These are phyloP conservation scores for Ephydatia muelleri DNA, from an alignment of 37 sponge, comb jelly and placozoan species.

Conservation along the genomic window DNA sequence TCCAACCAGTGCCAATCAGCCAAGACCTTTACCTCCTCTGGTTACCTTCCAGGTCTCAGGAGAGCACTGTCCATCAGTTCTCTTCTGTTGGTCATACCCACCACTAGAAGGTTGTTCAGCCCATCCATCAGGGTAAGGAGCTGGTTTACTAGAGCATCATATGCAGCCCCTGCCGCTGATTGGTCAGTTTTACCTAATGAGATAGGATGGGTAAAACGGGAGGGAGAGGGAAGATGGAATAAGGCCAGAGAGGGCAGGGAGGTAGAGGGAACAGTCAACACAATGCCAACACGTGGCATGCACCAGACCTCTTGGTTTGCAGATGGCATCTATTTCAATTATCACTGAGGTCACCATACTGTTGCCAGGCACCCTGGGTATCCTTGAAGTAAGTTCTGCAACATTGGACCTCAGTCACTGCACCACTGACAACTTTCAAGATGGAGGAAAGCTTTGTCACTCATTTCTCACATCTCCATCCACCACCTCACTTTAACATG, in stretches of 20 bases:
- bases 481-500: conserved; percentile 49
- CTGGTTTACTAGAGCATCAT: conserved; percentile 91
- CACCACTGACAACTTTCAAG: background rate
- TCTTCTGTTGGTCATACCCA: conserved; percentile 77
- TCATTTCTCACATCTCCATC: too few species aligned
- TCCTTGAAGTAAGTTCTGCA: conserved; percentile 56
- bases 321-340: conserved; percentile 94
- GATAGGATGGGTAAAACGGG: background rate
- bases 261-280: background rate
- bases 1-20: too few species aligned
- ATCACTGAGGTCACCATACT: conserved; percentile 82
- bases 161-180: conserved; percentile 77
- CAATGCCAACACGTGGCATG: background rate
- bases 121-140: conserved; percentile 79
- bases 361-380: conserved; percentile 69
- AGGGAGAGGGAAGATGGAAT: background rate
- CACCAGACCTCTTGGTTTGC: conserved; percentile 82
- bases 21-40: too few species aligned
- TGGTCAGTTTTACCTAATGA: conserved; percentile 55
- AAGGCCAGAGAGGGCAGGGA: background rate
- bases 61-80: conserved; percentile 89
- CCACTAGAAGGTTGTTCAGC: conserved; percentile 76
- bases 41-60: conserved; percentile 81
- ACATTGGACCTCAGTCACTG: conserved; percentile 7
- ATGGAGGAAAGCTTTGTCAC: background rate